phyloP scores from a whole-genome alignment of 2,797 vertebrate species.

The Tamandua tetradactyla region DNA sequence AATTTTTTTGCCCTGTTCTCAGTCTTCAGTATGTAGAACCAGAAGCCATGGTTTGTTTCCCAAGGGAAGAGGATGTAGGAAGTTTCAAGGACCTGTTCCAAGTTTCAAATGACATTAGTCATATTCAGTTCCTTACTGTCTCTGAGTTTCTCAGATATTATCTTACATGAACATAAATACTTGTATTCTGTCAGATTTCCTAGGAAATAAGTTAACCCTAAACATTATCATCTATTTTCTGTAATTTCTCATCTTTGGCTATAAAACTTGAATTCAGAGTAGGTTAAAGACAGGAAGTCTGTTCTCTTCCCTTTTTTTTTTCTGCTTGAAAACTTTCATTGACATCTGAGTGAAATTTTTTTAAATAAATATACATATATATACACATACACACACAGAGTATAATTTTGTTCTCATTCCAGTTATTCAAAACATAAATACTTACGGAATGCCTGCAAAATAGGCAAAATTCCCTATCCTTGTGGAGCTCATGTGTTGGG shows the following conservation, averaged over 20 bases:
- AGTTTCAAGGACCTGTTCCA: background rate
- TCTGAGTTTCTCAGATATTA: background rate
- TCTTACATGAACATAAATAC: background rate
- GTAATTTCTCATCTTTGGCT: conserved; percentile 20
- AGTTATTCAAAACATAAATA: background rate
- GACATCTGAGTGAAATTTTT: conserved; percentile 36
- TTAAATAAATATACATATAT: background rate
- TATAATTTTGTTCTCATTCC: conserved; percentile 37
- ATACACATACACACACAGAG: background rate
- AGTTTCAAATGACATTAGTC: background rate
- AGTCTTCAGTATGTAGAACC: background rate
- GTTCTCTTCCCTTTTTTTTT: background rate
- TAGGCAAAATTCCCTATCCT: background rate
- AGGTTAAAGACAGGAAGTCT: background rate
- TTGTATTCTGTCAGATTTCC: background rate
- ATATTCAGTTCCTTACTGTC: background rate
- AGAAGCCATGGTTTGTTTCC: background rate
- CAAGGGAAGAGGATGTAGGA: background rate
- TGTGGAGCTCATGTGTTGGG: background rate
- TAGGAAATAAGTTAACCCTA: background rate
- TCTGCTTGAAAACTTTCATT: background rate
- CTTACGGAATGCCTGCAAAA: background rate
- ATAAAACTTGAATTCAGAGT: background rate
- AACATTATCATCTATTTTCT: background rate
- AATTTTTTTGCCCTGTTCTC: background rate